phyloP scores from a whole-genome alignment of 2,113 vertebrate genomes.

The Paratilapia polleni region DNA sequence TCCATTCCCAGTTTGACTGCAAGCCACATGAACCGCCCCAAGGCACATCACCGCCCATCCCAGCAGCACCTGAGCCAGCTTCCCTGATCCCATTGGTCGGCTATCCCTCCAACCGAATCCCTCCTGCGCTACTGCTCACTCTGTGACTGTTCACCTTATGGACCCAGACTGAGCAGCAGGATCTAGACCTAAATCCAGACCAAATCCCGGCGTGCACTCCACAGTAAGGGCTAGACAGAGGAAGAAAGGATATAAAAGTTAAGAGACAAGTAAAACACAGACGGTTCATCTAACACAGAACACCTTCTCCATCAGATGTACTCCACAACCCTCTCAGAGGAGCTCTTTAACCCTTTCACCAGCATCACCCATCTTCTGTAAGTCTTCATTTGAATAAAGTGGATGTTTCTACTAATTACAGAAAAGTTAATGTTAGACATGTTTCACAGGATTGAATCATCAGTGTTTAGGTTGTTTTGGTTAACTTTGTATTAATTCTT shows the following conservation, averaged over 20 bases:
- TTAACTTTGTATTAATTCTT: not conserved
- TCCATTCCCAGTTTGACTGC: constrained; percentile 77
- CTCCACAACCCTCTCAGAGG: not conserved
- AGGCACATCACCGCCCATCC: constrained; percentile 81
- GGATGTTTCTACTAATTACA: not conserved
- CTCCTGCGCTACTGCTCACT: constrained; percentile 23
- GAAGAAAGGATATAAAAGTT: constrained; percentile 27
- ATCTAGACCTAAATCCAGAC: constrained; percentile 61
- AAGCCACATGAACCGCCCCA: constrained; percentile 53
- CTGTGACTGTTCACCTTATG: constrained; percentile 20
- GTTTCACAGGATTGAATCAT: not conserved
- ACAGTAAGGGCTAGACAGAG: constrained; percentile 57
- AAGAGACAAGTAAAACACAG: constrained; percentile 1
- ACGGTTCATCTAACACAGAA: not conserved
- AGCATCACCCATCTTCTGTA: not conserved
- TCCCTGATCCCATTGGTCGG: constrained; percentile 79
- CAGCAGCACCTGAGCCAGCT: constrained; percentile 86
- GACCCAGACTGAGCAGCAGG: constrained; percentile 50
- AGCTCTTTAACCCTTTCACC: not conserved
- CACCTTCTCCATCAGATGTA: not conserved
- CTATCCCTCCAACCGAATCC: constrained; percentile 55
- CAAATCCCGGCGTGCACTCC: constrained; percentile 69
- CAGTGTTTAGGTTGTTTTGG: not conserved
- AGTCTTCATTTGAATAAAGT: not conserved
- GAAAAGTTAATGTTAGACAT: not conserved